Percentiles rank a stretch among this genome's conserved stretches.
These are phyloP conservation scores for Felis catus DNA, from an alignment of 2,113 vertebrate genomes.

Conservation along the genomic window F.catus_Fca126_mat1.0 CM031413.1:153799501-153800000, in stretches of 20 bases:
- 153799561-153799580: slow-evolving; percentile 30
- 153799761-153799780: slow-evolving; percentile 10
- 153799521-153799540: neutral
- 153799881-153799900: neutral
- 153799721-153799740: slow-evolving; percentile 8
- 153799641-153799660: neutral
- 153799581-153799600: neutral
- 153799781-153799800: slow-evolving; percentile 38
- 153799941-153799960: neutral
- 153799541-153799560: slow-evolving; percentile 22
- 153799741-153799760: slow-evolving; percentile 25
- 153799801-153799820: slow-evolving; percentile 53
- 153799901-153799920: neutral
- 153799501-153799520: neutral
- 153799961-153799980: neutral
- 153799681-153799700: neutral
- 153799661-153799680: neutral
- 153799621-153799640: neutral
- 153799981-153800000: neutral
- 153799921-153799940: neutral
- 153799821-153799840: slow-evolving; percentile 21
- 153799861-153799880: neutral
- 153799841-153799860: neutral
- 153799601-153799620: slow-evolving; percentile 21
- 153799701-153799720: slow-evolving; percentile 2